Conservation (phyloP, 2,888 invertebrate genomes). For the Chrysodeixis includens region DNA sequence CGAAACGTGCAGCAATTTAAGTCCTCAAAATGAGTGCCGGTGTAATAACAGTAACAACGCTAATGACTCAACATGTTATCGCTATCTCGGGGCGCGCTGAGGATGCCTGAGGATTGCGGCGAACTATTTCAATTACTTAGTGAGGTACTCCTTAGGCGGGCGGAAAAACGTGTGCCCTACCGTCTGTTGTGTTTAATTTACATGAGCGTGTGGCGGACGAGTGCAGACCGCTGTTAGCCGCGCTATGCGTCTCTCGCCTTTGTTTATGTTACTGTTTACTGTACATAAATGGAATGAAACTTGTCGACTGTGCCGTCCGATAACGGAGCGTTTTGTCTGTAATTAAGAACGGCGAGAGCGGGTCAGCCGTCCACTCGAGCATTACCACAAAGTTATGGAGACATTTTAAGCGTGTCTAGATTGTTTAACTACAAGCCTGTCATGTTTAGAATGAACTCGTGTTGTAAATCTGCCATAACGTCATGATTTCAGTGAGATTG, state of each 20-base stretch:
- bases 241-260: constrained; percentile 67
- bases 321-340: constrained; percentile 86
- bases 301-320: constrained; percentile 74
- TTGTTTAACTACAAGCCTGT: constrained; percentile 76
- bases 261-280: constrained; percentile 81
- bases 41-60: constrained; percentile 58
- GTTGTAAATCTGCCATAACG: constrained; percentile 73
- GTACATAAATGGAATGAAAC: constrained; percentile 81
- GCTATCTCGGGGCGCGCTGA: constrained; percentile 30
- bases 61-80: constrained; percentile 60
- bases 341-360: constrained; percentile 83
- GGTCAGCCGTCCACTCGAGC: constrained; percentile 73
- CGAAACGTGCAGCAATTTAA: constrained; percentile 62
- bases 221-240: constrained; percentile 72
- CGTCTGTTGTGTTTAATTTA: constrained; percentile 63
- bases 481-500: constrained; percentile 66
- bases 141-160: constrained; percentile 57
- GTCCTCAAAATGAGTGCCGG: constrained; percentile 38
- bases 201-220: constrained; percentile 65
- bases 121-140: constrained; percentile 44
- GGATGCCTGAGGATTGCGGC: constrained; percentile 32
- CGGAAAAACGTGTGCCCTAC: constrained; percentile 59
- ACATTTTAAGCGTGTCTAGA: constrained; percentile 77
- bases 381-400: constrained; percentile 81
- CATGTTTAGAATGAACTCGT: constrained; percentile 74